phyloP scores from a whole-genome alignment of 1,140 invertebrate genomes.

The Heliconius hewitsoni region DNA sequence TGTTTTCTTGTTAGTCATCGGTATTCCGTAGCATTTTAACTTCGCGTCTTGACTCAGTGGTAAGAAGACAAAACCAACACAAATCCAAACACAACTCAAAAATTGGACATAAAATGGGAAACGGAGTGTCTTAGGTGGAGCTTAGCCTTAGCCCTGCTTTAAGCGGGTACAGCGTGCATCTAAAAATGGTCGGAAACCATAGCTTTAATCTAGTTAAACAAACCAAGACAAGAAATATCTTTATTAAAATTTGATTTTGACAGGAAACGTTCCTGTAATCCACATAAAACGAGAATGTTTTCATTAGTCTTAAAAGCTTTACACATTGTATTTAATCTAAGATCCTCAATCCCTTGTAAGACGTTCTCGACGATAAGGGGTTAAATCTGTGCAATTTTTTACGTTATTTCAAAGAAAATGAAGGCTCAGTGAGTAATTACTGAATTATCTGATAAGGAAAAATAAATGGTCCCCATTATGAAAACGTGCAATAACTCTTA shows the following conservation, averaged over 20 bases:
- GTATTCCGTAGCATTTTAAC: too few relatives aligned
- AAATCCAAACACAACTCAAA: too few relatives aligned
- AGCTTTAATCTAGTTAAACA: too few relatives aligned
- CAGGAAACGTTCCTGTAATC: not conserved
- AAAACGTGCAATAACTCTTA: slow-evolving; percentile 1
- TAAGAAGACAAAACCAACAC: too few relatives aligned
- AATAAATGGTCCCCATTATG: slow-evolving; percentile 23
- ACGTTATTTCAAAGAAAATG: slow-evolving; percentile 26
- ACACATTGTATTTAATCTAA: slow-evolving; percentile 12
- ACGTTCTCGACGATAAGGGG: slow-evolving; percentile 17
- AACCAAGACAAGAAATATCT: not conserved
- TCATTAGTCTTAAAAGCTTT: slow-evolving; percentile 16
- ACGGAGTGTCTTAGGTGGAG: too few relatives aligned
- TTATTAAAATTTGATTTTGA: not conserved
- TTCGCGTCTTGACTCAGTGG: too few relatives aligned
- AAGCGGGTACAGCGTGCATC: too few relatives aligned
- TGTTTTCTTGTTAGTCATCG: too few relatives aligned
- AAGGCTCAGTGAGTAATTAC: slow-evolving; percentile 27
- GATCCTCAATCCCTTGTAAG: slow-evolving; percentile 14
- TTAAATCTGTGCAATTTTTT: slow-evolving; percentile 30
- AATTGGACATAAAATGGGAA: too few relatives aligned
- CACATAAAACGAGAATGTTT: not conserved
- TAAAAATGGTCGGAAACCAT: not conserved
- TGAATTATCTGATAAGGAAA: slow-evolving; percentile 24
- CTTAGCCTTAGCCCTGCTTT: too few relatives aligned